Percentiles rank a stretch among this genome's conserved stretches.
Evolutionary conservation across 1,140 invertebrate species (phyloP).

Genomic region (Drosophila navojoa): DNA sequence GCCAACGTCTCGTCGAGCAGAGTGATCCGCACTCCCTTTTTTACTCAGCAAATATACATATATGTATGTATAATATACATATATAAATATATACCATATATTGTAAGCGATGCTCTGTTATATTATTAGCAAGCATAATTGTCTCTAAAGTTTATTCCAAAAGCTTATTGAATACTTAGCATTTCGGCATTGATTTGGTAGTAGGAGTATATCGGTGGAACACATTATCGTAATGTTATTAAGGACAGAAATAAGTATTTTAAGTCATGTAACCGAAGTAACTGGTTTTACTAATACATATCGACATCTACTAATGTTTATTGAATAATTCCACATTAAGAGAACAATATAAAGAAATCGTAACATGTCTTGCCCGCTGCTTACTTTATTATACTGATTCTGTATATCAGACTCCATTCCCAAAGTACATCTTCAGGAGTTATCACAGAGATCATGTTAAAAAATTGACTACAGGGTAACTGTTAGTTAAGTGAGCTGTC

Average conservation of each 20-base stretch:
- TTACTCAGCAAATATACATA: slow-evolving; percentile 14
- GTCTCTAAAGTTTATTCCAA: background rate
- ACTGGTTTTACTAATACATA: too few relatives aligned
- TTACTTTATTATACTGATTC: too few relatives aligned
- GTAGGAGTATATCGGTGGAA: too few relatives aligned
- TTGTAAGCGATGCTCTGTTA: background rate
- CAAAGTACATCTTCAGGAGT: background rate
- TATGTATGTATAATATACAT: background rate
- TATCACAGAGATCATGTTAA: background rate
- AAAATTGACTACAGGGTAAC: background rate
- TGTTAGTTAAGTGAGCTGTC: background rate
- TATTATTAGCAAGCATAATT: background rate
- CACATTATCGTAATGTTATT: too few relatives aligned
- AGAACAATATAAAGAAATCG: too few relatives aligned
- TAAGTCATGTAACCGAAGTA: too few relatives aligned
- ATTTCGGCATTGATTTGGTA: too few relatives aligned
- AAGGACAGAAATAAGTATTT: too few relatives aligned
- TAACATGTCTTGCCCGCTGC: too few relatives aligned
- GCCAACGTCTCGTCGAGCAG: slow-evolving; percentile 35
- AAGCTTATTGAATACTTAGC: background rate
- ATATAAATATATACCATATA: slow-evolving; percentile 18
- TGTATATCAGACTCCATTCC: too few relatives aligned
- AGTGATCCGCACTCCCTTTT: slow-evolving; percentile 27
- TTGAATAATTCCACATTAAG: too few relatives aligned
- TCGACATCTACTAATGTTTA: too few relatives aligned